Conservation (phyloP, 2,888 invertebrate genomes). For the Ectobius pallidus region DNA sequence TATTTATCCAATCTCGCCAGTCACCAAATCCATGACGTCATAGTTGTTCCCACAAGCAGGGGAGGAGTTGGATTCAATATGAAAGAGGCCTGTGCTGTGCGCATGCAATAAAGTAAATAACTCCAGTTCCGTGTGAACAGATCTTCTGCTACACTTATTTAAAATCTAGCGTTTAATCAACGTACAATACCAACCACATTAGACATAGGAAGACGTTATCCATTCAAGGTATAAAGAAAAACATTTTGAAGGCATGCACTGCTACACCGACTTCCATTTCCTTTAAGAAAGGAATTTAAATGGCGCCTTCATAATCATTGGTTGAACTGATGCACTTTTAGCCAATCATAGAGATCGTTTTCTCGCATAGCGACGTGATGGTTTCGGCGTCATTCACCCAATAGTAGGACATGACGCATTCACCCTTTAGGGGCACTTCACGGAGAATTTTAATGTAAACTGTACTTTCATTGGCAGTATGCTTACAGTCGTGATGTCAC, state of each 20-base stretch:
- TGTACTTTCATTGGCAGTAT: constrained; percentile 45
- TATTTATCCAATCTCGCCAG: constrained; percentile 38
- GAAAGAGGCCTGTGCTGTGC: background rate
- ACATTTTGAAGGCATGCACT: background rate
- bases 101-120: constrained; percentile 5
- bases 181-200: too few species aligned
- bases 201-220: background rate
- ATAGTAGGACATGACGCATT: constrained; percentile 44
- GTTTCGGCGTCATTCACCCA: constrained; percentile 43
- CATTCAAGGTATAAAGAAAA: background rate
- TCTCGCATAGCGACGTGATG: constrained; percentile 38
- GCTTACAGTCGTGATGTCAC: constrained; percentile 46
- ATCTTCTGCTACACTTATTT: too few species aligned
- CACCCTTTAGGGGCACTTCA: constrained; percentile 35
- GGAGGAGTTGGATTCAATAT: constrained; percentile 36
- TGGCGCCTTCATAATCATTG: constrained; percentile 39
- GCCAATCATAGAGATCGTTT: constrained; percentile 38
- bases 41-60: constrained; percentile 40
- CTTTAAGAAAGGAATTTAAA: constrained; percentile 38
- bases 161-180: too few species aligned
- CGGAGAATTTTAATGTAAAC: constrained; percentile 40
- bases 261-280: constrained; percentile 29
- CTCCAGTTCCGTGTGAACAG: too few species aligned
- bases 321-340: constrained; percentile 24
- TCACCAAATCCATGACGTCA: constrained; percentile 40